Evolutionary conservation across 2,113 vertebrate species (phyloP).

Genomic region (Xenus cinereus): DNA sequence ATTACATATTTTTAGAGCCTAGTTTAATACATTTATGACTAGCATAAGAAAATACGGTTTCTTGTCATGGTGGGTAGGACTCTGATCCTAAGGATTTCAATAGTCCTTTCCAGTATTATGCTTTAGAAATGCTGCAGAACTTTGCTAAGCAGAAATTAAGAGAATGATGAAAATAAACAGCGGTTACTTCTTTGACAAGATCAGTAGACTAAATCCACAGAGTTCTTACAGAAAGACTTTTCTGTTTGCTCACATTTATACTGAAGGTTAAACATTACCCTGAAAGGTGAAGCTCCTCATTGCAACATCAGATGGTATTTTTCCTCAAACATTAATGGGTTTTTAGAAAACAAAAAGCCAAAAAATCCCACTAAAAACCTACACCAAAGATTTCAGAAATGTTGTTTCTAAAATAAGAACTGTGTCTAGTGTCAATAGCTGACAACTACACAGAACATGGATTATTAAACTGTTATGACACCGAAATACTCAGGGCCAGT

Average conservation of each 20-base stretch:
- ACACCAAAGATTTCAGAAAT: background rate
- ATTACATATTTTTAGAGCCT: background rate
- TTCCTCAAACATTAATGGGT: background rate
- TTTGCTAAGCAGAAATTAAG: background rate
- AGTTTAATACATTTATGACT: background rate
- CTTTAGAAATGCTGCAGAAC: background rate
- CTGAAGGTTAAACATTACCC: constrained; percentile 48
- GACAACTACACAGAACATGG: background rate
- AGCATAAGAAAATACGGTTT: background rate
- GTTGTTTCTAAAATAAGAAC: background rate
- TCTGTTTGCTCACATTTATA: constrained; percentile 13
- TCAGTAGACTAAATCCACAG: background rate
- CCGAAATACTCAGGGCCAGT: background rate
- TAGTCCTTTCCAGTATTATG: background rate
- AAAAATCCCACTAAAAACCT: background rate
- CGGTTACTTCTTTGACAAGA: background rate
- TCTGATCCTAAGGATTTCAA: background rate
- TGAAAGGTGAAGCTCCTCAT: constrained; percentile 19
- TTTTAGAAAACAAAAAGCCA: background rate
- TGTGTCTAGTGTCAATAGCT: background rate
- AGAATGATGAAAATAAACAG: background rate
- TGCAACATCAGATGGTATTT: constrained; percentile 52
- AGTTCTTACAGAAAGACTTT: background rate
- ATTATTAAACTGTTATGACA: background rate
- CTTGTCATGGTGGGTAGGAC: background rate